These are phyloP conservation scores for Drosophila pseudoananassae DNA, from an alignment of 1,140 invertebrate species.

Conservation along the genomic window DNA sequence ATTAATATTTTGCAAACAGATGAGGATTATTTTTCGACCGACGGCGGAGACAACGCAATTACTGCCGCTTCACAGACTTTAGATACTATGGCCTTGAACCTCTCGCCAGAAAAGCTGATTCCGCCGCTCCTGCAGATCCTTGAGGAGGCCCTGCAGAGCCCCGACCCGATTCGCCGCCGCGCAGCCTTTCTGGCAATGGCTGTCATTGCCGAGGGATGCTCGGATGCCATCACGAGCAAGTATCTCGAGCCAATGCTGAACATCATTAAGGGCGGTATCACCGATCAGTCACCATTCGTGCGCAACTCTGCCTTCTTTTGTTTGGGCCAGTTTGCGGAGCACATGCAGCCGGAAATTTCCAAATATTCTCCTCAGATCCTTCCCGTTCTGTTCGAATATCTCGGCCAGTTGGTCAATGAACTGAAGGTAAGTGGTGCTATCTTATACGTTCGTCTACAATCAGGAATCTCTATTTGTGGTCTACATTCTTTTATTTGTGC, in stretches of 20 bases:
- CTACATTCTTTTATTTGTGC: slow-evolving; percentile 53
- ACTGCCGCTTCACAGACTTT: slow-evolving; percentile 90
- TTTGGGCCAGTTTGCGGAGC: slow-evolving; percentile 92
- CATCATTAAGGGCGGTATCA: slow-evolving; percentile 89
- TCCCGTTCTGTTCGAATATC: slow-evolving; percentile 90
- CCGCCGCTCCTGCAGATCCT: slow-evolving; percentile 87
- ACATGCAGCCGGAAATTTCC: slow-evolving; percentile 91
- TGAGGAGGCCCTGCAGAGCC: slow-evolving; percentile 87
- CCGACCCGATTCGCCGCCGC: slow-evolving; percentile 87
- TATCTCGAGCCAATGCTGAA: slow-evolving; percentile 89
- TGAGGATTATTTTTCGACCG: slow-evolving; percentile 42
- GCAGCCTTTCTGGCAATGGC: slow-evolving; percentile 90
- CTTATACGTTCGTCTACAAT: not conserved
- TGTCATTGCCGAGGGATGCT: slow-evolving; percentile 92
- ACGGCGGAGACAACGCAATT: slow-evolving; percentile 84
- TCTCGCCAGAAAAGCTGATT: slow-evolving; percentile 91
- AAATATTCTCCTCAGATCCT: slow-evolving; percentile 89
- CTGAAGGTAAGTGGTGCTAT: slow-evolving; percentile 72
- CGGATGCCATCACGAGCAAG: slow-evolving; percentile 90
- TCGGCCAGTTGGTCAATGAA: slow-evolving; percentile 86
- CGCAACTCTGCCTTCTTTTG: slow-evolving; percentile 92
- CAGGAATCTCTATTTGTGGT: slow-evolving; percentile 13
- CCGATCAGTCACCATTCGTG: slow-evolving; percentile 86
- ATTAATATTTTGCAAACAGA: not conserved
- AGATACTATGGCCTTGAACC: slow-evolving; percentile 90